Evolutionary conservation across 2,113 vertebrate genomes (phyloP).

Genomic region (Nicator chloris): DNA sequence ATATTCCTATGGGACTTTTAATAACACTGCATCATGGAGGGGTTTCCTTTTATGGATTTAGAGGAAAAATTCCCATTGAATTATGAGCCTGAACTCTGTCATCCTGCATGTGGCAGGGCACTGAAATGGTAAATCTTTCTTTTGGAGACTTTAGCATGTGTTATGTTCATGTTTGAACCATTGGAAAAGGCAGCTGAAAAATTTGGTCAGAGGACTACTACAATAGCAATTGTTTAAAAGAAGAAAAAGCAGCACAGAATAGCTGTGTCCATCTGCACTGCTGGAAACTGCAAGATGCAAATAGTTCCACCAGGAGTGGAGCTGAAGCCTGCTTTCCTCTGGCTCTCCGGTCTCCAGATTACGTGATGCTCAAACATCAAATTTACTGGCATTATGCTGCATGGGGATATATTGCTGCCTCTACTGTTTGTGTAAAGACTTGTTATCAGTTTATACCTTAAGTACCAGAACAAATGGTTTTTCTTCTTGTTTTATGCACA

Average conservation of each 20-base stretch:
- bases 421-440: background rate
- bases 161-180: background rate
- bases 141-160: background rate
- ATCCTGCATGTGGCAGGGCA: background rate
- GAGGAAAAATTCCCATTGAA: background rate
- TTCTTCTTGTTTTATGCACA: slow-evolving; percentile 23
- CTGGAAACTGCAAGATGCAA: background rate
- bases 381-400: background rate
- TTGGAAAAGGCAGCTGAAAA: background rate
- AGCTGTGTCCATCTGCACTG: background rate
- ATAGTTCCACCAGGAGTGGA: background rate
- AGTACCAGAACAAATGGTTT: background rate
- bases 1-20: background rate
- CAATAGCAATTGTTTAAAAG: background rate
- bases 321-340: background rate
- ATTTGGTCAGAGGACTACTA: background rate
- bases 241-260: background rate
- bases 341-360: background rate
- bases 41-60: background rate
- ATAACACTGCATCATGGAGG: background rate
- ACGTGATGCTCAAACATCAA: background rate
- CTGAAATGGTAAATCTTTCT: background rate
- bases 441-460: background rate
- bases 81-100: background rate
- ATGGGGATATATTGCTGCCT: background rate